Evolutionary conservation across 2,888 invertebrate genomes (phyloP).

Genomic region (Dynastes grantii): DNA sequence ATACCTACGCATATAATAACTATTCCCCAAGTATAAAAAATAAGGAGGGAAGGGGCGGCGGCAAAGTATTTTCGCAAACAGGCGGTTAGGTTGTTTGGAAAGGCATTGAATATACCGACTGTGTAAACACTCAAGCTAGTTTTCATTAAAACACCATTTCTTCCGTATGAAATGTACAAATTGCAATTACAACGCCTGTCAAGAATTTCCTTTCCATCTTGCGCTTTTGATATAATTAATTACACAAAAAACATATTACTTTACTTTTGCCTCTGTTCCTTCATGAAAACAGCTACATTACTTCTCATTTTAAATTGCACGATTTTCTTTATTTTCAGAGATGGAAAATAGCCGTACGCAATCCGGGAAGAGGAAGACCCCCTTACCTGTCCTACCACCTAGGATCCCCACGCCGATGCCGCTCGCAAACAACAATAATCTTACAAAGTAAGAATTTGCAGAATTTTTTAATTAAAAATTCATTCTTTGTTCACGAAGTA

Average conservation of each 20-base stretch:
- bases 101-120: too few species aligned
- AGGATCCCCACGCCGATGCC: conserved; percentile 75
- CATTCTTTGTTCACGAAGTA: conserved; percentile 32
- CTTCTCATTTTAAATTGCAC: not conserved
- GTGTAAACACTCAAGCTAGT: too few species aligned
- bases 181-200: not conserved
- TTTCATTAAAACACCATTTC: too few species aligned
- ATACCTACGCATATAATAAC: too few species aligned
- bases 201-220: not conserved
- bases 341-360: conserved; percentile 57
- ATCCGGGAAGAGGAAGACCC: conserved; percentile 64
- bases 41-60: too few species aligned
- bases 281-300: not conserved
- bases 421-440: conserved; percentile 70
- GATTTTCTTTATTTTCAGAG: conserved; percentile 50
- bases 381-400: conserved; percentile 74
- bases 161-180: too few species aligned
- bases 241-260: not conserved
- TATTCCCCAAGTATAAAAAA: too few species aligned
- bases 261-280: too few species aligned
- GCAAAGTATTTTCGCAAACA: too few species aligned
- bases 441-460: conserved; percentile 67
- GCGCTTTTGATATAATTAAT: not conserved
- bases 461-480: conserved; percentile 52
- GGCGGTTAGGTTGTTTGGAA: too few species aligned